Evolutionary conservation across 2,888 invertebrate species (phyloP).

Genomic region (Calliopum simillimum): DNA sequence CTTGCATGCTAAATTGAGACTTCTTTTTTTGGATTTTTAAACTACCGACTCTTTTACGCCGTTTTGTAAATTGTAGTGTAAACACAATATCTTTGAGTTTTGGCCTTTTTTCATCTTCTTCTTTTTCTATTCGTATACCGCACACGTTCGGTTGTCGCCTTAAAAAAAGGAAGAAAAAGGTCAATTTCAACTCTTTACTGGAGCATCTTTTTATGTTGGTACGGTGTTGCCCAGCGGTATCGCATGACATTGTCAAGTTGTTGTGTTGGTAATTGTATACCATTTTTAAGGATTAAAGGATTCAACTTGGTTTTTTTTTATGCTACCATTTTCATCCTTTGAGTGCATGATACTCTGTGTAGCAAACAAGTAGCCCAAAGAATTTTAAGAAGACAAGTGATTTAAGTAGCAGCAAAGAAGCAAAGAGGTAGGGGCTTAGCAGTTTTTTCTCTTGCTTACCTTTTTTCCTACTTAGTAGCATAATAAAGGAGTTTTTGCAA

Average conservation of each 20-base stretch:
- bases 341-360: constrained; percentile 28
- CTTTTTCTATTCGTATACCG: too few species aligned
- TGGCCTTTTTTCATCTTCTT: constrained; percentile 30
- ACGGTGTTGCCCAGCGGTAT: neutral
- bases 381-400: constrained; percentile 24
- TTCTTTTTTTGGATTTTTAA: too few species aligned
- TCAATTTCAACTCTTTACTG: constrained; percentile 52
- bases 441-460: constrained; percentile 1
- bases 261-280: constrained; percentile 62
- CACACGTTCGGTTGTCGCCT: neutral
- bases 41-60: too few species aligned
- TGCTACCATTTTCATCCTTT: constrained; percentile 35
- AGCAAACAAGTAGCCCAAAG: constrained; percentile 1
- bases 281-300: constrained; percentile 66
- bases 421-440: neutral
- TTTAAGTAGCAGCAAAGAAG: neutral
- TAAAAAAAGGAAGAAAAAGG: constrained; percentile 56
- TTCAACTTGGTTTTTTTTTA: constrained; percentile 51
- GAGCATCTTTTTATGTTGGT: constrained; percentile 42
- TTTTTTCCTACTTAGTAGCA: constrained; percentile 31
- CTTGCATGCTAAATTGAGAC: too few species aligned
- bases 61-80: too few species aligned
- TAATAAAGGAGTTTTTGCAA: constrained; percentile 46
- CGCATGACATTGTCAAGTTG: constrained; percentile 50
- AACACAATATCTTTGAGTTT: constrained; percentile 10